Evolutionary conservation across 2,888 invertebrate genomes (phyloP).

Genomic region (Mythimna ferrago): DNA sequence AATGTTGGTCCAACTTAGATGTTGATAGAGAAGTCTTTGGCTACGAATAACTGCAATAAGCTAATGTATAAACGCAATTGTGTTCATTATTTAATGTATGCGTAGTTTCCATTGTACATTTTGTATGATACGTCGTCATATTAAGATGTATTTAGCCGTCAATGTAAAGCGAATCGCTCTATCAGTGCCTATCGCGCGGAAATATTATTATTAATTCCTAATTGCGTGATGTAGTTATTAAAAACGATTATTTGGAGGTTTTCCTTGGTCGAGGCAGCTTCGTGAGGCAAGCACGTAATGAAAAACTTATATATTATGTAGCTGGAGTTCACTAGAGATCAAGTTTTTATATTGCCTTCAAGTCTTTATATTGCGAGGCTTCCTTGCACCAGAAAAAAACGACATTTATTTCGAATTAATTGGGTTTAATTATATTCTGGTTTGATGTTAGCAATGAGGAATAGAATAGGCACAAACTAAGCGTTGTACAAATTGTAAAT

Average conservation of each 20-base stretch:
- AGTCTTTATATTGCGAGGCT: conserved; percentile 11
- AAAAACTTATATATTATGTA: conserved; percentile 9
- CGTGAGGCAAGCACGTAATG: conserved; percentile 9
- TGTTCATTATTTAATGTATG: conserved; percentile 85
- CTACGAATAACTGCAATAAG: conserved; percentile 72
- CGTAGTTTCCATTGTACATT: conserved; percentile 80
- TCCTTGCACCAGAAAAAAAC: conserved; percentile 27
- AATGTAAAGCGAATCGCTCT: conserved; percentile 60
- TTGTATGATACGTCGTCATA: conserved; percentile 74
- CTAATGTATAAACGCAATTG: conserved; percentile 76
- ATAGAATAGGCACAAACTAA: conserved; percentile 64
- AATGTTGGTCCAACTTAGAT: conserved; percentile 52
- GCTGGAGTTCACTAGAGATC: conserved; percentile 6
- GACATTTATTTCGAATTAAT: conserved; percentile 34
- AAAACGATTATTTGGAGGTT: conserved; percentile 43
- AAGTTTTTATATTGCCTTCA: conserved; percentile 1
- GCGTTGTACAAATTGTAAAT: conserved; percentile 83
- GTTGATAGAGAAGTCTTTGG: conserved; percentile 55
- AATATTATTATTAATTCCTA: conserved; percentile 57
- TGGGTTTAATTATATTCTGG: conserved; percentile 44
- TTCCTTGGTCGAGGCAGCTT: conserved; percentile 37
- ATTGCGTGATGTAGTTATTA: conserved; percentile 57
- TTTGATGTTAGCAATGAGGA: conserved; percentile 51
- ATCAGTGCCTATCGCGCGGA: conserved; percentile 68
- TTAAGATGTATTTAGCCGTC: conserved; percentile 61